Percentiles rank a stretch among this genome's conserved stretches.
These are phyloP conservation scores for Athripsodes cinereus DNA, from an alignment of 2,888 invertebrate genomes.

Conservation along the genomic window DNA sequence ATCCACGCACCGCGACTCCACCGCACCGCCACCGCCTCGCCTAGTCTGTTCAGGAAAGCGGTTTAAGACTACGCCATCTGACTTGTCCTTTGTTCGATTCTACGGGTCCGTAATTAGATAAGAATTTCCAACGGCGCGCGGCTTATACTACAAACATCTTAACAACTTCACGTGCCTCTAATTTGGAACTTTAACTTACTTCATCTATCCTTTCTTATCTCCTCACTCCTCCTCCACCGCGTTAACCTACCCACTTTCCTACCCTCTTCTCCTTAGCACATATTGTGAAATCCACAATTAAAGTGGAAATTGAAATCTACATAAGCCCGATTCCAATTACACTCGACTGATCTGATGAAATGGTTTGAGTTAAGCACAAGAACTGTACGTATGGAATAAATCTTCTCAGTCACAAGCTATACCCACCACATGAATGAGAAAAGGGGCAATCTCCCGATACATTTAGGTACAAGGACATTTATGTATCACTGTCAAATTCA, in stretches of 20 bases:
- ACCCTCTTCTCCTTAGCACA: not conserved
- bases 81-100: conserved; percentile 28
- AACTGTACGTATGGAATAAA: not conserved
- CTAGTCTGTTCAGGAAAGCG: conserved; percentile 8
- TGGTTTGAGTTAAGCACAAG: not conserved
- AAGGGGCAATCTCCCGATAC: too few species aligned
- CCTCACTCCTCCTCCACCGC: not conserved
- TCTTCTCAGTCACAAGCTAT: too few species aligned
- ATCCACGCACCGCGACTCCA: conserved; percentile 3
- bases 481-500: too few species aligned
- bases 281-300: conserved; percentile 11
- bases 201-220: not conserved
- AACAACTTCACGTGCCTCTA: conserved; percentile 13
- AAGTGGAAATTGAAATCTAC: conserved; percentile 17
- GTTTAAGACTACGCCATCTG: conserved; percentile 22
- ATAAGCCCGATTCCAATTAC: conserved; percentile 12
- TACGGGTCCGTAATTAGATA: conserved; percentile 25
- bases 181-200: conserved; percentile 14
- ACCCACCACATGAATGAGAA: too few species aligned
- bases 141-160: conserved; percentile 14
- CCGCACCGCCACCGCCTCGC: too few species aligned
- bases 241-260: not conserved
- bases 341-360: conserved; percentile 3
- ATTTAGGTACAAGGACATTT: too few species aligned
- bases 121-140: conserved; percentile 22